These are phyloP conservation scores for Synergus umbraculus DNA, from an alignment of 2,888 invertebrate genomes.

Conservation along the genomic window DNA sequence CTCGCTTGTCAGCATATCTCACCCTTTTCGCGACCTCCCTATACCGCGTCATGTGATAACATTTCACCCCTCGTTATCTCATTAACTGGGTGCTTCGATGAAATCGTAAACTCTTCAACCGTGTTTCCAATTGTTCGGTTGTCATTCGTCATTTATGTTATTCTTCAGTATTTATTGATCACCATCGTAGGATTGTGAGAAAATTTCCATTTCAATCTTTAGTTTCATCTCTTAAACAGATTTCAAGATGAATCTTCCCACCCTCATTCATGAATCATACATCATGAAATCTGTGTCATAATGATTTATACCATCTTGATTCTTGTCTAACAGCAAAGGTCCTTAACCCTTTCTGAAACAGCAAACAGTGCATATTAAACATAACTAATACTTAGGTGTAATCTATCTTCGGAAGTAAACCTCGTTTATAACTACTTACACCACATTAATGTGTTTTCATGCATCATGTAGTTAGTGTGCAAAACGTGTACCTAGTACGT, in stretches of 20 bases:
- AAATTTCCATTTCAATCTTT: background rate
- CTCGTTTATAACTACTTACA: slow-evolving; percentile 8
- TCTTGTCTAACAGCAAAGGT: background rate
- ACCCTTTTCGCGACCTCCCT: slow-evolving; percentile 57
- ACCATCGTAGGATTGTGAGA: background rate
- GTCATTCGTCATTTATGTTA: background rate
- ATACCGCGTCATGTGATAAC: slow-evolving; percentile 67
- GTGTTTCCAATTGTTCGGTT: background rate
- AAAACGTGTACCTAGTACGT: background rate
- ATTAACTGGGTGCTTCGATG: slow-evolving; percentile 57
- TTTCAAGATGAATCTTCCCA: background rate
- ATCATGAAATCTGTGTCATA: background rate
- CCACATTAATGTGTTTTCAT: slow-evolving; percentile 32
- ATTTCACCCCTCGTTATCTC: slow-evolving; percentile 68
- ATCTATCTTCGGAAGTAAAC: slow-evolving; percentile 35
- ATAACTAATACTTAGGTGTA: slow-evolving; percentile 20
- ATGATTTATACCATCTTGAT: background rate
- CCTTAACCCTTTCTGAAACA: background rate
- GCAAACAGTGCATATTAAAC: slow-evolving; percentile 29
- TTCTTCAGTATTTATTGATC: background rate
- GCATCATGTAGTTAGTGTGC: slow-evolving; percentile 29
- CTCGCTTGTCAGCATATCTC: slow-evolving; percentile 68
- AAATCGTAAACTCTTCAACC: slow-evolving; percentile 46
- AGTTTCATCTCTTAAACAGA: background rate
- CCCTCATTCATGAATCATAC: background rate